Evolutionary conservation across 1,140 invertebrate genomes (phyloP).

Genomic region (Zelostemma sp.): DNA sequence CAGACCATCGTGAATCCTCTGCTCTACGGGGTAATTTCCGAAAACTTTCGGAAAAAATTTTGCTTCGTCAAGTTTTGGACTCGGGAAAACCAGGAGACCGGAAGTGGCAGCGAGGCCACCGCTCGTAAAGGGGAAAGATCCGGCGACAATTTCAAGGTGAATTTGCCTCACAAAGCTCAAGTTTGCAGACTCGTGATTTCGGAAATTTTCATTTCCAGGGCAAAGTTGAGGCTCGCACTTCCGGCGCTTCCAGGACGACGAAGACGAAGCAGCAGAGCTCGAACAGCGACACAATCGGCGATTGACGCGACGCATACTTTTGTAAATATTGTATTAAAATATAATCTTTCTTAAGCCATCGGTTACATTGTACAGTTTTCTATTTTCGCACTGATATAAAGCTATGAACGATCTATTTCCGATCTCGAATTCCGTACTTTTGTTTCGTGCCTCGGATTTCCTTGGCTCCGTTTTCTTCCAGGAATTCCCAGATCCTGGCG

Average conservation of each 20-base stretch:
- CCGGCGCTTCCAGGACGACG: conserved; percentile 44
- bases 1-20: conserved; percentile 85
- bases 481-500: conserved; percentile 42
- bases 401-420: not conserved
- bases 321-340: conserved; percentile 42
- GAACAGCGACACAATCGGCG: conserved; percentile 49
- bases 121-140: conserved; percentile 48
- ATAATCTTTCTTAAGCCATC: conserved; percentile 36
- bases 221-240: conserved; percentile 44
- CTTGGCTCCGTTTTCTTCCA: conserved; percentile 31
- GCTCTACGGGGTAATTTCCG: conserved; percentile 83
- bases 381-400: not conserved
- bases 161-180: not conserved
- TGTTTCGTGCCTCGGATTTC: conserved; percentile 23
- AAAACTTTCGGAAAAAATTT: conserved; percentile 80
- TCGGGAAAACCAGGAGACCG: conserved; percentile 28
- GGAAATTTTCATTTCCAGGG: conserved; percentile 31
- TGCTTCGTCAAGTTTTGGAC: conserved; percentile 68
- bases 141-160: conserved; percentile 44
- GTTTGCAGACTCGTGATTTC: not conserved
- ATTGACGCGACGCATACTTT: conserved; percentile 38
- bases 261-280: conserved; percentile 52
- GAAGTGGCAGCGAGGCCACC: conserved; percentile 35
- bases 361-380: conserved; percentile 3
- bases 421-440: conserved; percentile 21